Evolutionary conservation across 2,888 invertebrate species (phyloP).

Genomic region (Odontothrips loti): DNA sequence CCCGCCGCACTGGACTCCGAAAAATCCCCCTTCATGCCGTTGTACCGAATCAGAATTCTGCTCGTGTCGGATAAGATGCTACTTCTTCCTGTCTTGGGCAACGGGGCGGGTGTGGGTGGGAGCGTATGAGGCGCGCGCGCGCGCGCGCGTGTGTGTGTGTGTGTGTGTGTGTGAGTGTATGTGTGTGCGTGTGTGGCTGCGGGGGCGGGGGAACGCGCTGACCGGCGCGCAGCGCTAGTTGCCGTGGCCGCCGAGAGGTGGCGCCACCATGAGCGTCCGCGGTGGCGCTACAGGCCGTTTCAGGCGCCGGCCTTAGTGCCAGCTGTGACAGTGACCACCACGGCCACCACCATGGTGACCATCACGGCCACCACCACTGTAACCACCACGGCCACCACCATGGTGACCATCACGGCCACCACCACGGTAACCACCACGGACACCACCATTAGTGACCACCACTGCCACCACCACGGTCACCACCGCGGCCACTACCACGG

Average conservation of each 20-base stretch:
- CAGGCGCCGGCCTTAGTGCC: too few relatives aligned
- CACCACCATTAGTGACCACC: too few relatives aligned
- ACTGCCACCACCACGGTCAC: too few relatives aligned
- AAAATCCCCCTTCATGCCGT: conserved; percentile 10
- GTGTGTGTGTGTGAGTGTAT: neutral
- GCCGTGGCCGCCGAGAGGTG: neutral
- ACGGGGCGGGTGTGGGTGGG: neutral
- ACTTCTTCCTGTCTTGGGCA: neutral
- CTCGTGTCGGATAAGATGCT: conserved; percentile 12
- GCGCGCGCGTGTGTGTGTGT: neutral
- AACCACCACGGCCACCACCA: too few relatives aligned
- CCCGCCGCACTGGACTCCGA: neutral
- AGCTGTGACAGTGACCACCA: neutral
- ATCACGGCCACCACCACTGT: too few relatives aligned
- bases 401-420: too few relatives aligned
- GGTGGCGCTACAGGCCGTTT: neutral
- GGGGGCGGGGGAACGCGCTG: neutral
- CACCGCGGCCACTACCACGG: too few relatives aligned
- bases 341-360: neutral
- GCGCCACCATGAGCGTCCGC: neutral
- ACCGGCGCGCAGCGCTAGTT: neutral
- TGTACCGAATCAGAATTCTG: conserved; percentile 15
- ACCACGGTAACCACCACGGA: too few relatives aligned
- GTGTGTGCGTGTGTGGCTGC: neutral
- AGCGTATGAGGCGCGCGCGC: too few relatives aligned